A percentile compares a stretch with the other conserved stretches of the same genome.
Evolutionary conservation across 2,888 invertebrate genomes (phyloP).

Genomic region (Leptothorax acervorum): DNA sequence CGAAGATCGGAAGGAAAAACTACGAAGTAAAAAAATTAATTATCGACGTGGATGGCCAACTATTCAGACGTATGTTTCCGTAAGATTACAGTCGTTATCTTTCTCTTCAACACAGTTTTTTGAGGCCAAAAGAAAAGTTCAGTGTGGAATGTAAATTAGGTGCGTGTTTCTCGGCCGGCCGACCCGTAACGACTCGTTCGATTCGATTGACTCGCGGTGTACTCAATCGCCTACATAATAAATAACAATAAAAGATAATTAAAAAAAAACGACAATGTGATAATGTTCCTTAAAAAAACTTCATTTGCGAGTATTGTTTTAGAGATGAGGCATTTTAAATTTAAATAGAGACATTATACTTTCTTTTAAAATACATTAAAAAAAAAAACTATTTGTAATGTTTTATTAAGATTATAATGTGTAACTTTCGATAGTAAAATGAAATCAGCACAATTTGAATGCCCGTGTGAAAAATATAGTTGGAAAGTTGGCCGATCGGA

Average conservation of each 20-base stretch:
- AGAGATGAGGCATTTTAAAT: neutral
- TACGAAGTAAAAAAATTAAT: too few relatives aligned
- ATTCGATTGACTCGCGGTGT: too few relatives aligned
- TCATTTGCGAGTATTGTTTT: neutral
- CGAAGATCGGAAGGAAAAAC: too few relatives aligned
- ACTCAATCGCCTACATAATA: too few relatives aligned
- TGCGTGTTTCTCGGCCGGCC: too few relatives aligned
- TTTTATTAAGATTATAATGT: conserved; percentile 3
- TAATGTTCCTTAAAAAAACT: neutral
- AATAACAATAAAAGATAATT: neutral
- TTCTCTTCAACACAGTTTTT: too few relatives aligned
- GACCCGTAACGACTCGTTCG: too few relatives aligned
- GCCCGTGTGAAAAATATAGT: conserved; percentile 26
- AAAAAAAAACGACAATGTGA: neutral
- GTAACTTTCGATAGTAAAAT: neutral
- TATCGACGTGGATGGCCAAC: too few relatives aligned
- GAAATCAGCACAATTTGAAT: conserved; percentile 1
- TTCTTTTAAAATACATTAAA: neutral
- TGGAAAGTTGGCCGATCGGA: conserved; percentile 22
- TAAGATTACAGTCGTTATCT: too few relatives aligned
- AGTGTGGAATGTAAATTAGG: too few relatives aligned
- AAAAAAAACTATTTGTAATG: neutral
- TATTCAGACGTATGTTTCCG: too few relatives aligned
- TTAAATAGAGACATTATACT: neutral
- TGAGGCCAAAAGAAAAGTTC: too few relatives aligned